These are phyloP conservation scores for Kradibia gibbosae DNA, from an alignment of 1,140 invertebrate genomes.

Conservation along the genomic window DNA sequence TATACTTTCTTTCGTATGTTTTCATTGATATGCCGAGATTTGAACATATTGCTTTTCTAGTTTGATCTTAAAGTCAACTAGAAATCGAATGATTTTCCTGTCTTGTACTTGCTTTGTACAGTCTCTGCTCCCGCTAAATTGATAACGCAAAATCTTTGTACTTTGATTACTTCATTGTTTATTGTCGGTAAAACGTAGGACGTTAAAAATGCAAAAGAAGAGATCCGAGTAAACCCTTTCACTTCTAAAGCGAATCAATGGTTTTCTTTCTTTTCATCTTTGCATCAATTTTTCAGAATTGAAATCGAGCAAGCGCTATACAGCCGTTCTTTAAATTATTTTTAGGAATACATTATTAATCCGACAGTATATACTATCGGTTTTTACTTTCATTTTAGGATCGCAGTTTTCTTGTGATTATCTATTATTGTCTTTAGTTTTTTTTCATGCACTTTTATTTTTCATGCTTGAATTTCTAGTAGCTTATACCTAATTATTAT, in stretches of 20 bases:
- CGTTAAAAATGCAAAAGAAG: conserved; percentile 47
- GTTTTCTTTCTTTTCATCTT: conserved; percentile 8
- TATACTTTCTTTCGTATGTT: conserved; percentile 39
- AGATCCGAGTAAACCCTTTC: conserved; percentile 26
- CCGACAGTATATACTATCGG: neutral
- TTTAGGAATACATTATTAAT: conserved; percentile 33
- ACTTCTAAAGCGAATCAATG: conserved; percentile 26
- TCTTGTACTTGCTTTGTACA: conserved; percentile 33
- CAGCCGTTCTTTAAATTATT: conserved; percentile 35
- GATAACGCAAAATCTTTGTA: conserved; percentile 47
- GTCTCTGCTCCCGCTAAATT: conserved; percentile 29
- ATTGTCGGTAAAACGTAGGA: conserved; percentile 48
- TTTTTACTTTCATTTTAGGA: conserved; percentile 48
- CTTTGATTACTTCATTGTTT: conserved; percentile 48
- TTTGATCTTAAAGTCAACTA: conserved; percentile 25
- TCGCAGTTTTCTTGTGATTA: conserved; percentile 49
- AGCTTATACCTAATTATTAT: conserved; percentile 24
- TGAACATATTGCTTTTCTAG: conserved; percentile 26
- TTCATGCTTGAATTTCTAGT: conserved; percentile 31
- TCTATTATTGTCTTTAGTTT: conserved; percentile 51
- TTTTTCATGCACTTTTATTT: conserved; percentile 36
- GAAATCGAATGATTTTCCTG: conserved; percentile 31
- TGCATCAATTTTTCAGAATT: neutral
- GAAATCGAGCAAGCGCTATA: conserved; percentile 38
- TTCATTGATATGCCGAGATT: conserved; percentile 31